Base-by-base conservation (phyloP, 1,140 invertebrate species). In the Olivierus martensii region DNA sequence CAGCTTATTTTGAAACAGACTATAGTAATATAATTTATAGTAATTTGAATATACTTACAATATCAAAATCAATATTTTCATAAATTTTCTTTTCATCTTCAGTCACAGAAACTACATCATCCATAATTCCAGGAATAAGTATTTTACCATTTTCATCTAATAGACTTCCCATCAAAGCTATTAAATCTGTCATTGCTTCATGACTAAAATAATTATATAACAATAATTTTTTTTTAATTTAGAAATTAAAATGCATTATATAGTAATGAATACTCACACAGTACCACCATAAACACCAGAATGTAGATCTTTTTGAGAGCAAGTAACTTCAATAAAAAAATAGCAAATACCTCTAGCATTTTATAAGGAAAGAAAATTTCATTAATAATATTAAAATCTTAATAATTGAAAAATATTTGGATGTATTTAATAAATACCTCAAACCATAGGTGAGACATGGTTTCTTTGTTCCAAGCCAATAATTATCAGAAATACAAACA, bases 401-500 rank as follows among this genome's bases (percentile, higher is more conserved):
- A n/a, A n/a, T n/a, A n/a, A n/a, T n/a, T n/a, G n/a, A n/a, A n/a
- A n/a, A n/a, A n/a, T n/a, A n/a, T n/a, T n/a, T n/a, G n/a, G n/a
- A n/a, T 28, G 28, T 28, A 28, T 6, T 2, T 9, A 6, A 28
- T 9, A 28, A 28, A 41, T 61, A 73, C 71, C 92, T 75, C 0
- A 98, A 76, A 5, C 94, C 94, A 73, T 98, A 98, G 2, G 93
- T 98, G 39, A 99, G 78, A 67, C 94, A 99, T 0, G 95, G 95
- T 66, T 94, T 94, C 11, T 81, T 84, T 37, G 84, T 97, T 7
- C 94, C 94, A 17, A 99, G 69, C 95, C 94, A 99, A 65, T 98
- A 99, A 72, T 97, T 99, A 66, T 99, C 95, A 41, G 92, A 96
- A 63, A 99, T 97, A 67, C 92, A 97, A 34, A 96, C 88, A 73